Evolutionary conservation across 2,113 vertebrate species (phyloP).

Genomic region (Atherinomorus stipes): DNA sequence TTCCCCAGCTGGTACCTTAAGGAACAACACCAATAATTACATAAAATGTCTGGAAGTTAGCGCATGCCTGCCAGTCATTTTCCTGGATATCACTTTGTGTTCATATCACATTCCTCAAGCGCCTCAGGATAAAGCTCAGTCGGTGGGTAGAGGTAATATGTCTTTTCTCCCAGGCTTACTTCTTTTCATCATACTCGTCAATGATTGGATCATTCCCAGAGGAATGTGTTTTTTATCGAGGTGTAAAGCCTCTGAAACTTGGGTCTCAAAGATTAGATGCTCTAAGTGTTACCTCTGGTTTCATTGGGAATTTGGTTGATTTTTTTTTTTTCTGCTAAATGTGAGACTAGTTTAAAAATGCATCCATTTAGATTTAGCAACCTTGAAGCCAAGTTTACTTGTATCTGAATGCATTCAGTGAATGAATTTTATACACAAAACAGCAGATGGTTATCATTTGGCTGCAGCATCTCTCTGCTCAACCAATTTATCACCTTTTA

Average conservation of each 20-base stretch:
- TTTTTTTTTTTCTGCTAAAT: not conserved
- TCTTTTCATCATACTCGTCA: constrained; percentile 26
- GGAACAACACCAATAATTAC: constrained; percentile 67
- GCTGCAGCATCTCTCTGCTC: not conserved
- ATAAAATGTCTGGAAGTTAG: constrained; percentile 58
- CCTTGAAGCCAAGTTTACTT: not conserved
- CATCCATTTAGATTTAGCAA: not conserved
- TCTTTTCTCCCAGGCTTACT: constrained; percentile 34
- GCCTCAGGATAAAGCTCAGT: constrained; percentile 27
- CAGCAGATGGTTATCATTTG: not conserved
- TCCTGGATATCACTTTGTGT: constrained; percentile 53
- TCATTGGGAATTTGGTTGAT: not conserved
- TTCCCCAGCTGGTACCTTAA: constrained; percentile 66
- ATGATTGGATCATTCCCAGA: constrained; percentile 31
- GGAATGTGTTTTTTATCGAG: constrained; percentile 22
- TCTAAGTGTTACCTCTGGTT: not conserved
- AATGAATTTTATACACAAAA: not conserved
- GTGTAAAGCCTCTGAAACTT: constrained; percentile 8
- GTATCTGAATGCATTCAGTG: not conserved
- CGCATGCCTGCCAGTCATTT: constrained; percentile 50
- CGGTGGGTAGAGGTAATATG: constrained; percentile 42
- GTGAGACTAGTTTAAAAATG: not conserved
- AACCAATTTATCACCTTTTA: not conserved
- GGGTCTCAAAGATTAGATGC: not conserved
- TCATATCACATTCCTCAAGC: constrained; percentile 37